A percentile compares a stretch with the other conserved stretches of the same genome.
Conservation (phyloP, 2,797 vertebrate genomes). For the Threskiornis aethiopicus region DNA sequence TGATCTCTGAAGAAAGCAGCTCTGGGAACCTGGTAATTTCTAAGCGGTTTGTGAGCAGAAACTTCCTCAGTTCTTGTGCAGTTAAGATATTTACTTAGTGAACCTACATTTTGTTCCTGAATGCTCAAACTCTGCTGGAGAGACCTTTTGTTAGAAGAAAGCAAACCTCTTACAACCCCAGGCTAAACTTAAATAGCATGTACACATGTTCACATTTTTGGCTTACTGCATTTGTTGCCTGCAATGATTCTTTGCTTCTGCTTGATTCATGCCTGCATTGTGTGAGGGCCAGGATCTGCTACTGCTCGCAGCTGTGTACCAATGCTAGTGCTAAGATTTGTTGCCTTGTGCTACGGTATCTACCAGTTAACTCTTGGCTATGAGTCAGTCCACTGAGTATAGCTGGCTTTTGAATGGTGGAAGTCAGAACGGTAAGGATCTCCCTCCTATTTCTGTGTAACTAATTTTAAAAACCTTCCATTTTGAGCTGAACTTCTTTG, state of each 20-base stretch:
- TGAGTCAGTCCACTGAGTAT: background rate
- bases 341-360: background rate
- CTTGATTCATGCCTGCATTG: background rate
- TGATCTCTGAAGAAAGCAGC: background rate
- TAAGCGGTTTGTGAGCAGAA: background rate
- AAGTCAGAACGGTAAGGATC: background rate
- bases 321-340: background rate
- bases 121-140: background rate
- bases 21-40: background rate
- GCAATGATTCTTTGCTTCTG: background rate
- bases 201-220: background rate
- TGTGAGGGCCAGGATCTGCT: background rate
- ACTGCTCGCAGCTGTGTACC: background rate
- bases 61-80: background rate
- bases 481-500: background rate
- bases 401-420: background rate
- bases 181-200: background rate
- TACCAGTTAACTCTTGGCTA: background rate
- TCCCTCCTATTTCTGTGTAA: background rate
- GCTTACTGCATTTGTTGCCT: background rate
- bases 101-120: background rate
- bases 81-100: background rate
- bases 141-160: background rate
- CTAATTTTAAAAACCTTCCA: background rate
- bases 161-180: background rate